phyloP scores from a whole-genome alignment of 2,797 vertebrate genomes.

The Saxicola maurus region DNA sequence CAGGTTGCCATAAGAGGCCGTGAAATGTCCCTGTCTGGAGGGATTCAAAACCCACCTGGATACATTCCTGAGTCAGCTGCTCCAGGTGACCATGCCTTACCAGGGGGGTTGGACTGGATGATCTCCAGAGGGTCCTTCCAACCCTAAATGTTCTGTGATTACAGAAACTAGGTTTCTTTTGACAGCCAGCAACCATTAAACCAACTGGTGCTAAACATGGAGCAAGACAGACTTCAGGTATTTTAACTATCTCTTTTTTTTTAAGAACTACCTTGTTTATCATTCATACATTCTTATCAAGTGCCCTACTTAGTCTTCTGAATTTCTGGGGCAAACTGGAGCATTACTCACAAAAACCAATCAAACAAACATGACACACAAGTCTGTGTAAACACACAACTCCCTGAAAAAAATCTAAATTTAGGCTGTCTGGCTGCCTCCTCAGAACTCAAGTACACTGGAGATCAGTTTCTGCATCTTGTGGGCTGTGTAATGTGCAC shows the following conservation, averaged over 20 bases:
- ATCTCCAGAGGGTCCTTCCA: neutral
- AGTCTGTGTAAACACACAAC: neutral
- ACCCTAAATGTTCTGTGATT: neutral
- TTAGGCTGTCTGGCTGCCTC: neutral
- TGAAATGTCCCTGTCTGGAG: neutral
- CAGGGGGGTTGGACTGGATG: neutral
- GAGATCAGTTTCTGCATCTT: neutral
- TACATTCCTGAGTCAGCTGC: neutral
- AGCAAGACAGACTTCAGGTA: neutral
- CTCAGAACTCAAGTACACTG: neutral
- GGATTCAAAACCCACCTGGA: neutral
- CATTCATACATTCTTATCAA: neutral
- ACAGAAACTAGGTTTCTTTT: neutral
- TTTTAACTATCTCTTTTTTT: neutral
- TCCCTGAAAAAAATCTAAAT: neutral
- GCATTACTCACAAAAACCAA: neutral
- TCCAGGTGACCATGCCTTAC: neutral
- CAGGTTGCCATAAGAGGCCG: accelerated
- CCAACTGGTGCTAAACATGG: neutral
- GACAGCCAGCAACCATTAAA: neutral
- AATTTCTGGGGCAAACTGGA: neutral
- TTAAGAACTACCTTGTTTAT: neutral
- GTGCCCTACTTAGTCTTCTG: neutral
- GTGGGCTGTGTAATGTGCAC: neutral
- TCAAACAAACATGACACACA: neutral